Percentiles rank a stretch among this genome's conserved stretches.
Conservation (phyloP, 2,888 invertebrate genomes). For the Machimus rusticus region DNA sequence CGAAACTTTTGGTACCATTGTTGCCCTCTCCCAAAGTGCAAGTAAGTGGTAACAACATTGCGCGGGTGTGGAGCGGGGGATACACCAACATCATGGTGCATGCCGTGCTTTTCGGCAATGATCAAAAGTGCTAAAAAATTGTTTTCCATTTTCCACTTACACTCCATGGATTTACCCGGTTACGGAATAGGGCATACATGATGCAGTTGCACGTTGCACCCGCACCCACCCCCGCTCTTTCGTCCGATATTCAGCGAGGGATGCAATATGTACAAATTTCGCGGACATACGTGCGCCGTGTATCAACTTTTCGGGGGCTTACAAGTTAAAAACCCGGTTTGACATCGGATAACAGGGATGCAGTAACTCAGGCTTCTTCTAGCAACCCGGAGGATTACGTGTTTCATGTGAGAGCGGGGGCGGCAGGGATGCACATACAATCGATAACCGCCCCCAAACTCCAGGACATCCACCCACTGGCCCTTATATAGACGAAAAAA, state of each 20-base stretch:
- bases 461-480: not conserved
- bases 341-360: not conserved
- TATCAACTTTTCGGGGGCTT: not conserved
- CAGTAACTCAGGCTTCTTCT: not conserved
- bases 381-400: not conserved
- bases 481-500: not conserved
- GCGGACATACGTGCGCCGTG: not conserved
- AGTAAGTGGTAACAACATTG: not conserved
- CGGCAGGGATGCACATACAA: not conserved
- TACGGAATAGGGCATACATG: not conserved
- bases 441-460: not conserved
- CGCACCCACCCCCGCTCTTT: not conserved
- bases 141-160: not conserved
- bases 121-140: not conserved
- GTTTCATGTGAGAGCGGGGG: not conserved
- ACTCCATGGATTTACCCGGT: not conserved
- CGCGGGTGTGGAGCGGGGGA: not conserved
- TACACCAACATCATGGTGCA: not conserved
- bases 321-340: not conserved
- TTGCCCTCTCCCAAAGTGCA: not conserved
- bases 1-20: not conserved
- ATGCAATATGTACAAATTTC: not conserved
- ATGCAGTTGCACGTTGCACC: not conserved
- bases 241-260: not conserved
- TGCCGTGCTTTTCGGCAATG: not conserved